phyloP scores from a whole-genome alignment of 2,797 vertebrate species.

The Synanceia verrucosa region DNA sequence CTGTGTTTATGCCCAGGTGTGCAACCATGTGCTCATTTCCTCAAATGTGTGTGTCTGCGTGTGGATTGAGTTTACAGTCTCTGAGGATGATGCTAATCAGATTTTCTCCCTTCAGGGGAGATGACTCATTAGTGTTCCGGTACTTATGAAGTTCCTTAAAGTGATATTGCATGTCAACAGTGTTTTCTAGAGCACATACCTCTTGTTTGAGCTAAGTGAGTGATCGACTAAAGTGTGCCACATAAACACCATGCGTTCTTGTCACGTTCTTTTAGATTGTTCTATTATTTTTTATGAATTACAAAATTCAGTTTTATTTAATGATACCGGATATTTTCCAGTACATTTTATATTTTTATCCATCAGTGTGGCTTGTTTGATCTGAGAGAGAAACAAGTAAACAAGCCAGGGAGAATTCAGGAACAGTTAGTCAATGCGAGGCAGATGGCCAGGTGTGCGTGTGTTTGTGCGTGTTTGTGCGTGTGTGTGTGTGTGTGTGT shows the following conservation, averaged over 20 bases:
- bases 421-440: constrained; percentile 54
- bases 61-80: constrained; percentile 44
- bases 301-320: background rate
- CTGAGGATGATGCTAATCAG: constrained; percentile 60
- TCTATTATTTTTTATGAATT: background rate
- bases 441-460: constrained; percentile 49
- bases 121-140: constrained; percentile 65
- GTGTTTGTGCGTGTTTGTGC: constrained; percentile 18
- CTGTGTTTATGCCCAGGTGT: constrained; percentile 23
- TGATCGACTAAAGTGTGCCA: background rate
- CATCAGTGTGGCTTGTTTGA: too few relatives aligned
- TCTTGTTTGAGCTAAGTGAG: constrained; percentile 18
- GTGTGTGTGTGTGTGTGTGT: background rate
- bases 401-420: constrained; percentile 17
- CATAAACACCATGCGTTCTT: background rate
- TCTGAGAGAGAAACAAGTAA: too few relatives aligned
- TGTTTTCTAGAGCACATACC: constrained; percentile 20
- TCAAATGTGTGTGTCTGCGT: constrained; percentile 40
- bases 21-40: constrained; percentile 23
- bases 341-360: background rate
- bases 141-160: constrained; percentile 51
- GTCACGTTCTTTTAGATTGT: background rate
- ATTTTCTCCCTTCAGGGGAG: constrained; percentile 53
- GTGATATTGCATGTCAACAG: constrained; percentile 41
- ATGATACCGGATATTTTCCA: background rate